These are phyloP conservation scores for Rhegmatorhina hoffmannsi DNA, from an alignment of 2,113 vertebrate genomes.

Conservation along the genomic window DNA sequence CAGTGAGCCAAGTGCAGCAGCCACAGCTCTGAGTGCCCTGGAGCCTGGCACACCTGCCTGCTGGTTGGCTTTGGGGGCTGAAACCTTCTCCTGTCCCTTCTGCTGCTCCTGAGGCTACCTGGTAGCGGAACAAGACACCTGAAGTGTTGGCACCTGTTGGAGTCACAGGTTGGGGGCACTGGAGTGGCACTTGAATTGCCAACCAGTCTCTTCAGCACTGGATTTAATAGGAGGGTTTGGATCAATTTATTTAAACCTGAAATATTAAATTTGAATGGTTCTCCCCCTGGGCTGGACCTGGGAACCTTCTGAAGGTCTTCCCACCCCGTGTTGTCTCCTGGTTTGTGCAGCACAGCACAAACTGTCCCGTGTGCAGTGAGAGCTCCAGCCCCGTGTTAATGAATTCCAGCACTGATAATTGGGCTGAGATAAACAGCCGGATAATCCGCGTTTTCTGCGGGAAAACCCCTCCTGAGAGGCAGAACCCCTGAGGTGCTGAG, in stretches of 20 bases:
- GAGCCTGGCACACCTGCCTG: background rate
- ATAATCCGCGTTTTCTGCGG: background rate
- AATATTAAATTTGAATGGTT: background rate
- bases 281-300: background rate
- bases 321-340: accelerated
- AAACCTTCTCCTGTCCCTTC: background rate
- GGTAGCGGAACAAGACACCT: background rate
- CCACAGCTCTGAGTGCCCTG: background rate
- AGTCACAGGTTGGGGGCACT: too few species aligned
- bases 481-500: background rate
- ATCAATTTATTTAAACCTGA: background rate
- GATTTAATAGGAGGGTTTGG: background rate
- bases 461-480: background rate
- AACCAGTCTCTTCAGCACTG: accelerated
- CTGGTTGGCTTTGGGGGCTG: background rate
- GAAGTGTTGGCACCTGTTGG: background rate
- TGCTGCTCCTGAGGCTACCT: background rate
- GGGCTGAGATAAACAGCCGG: background rate
- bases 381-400: background rate
- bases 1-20: background rate
- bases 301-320: background rate
- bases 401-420: background rate
- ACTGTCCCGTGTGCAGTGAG: background rate
- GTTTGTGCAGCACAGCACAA: background rate
- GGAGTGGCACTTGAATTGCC: background rate